A percentile compares a stretch with the other conserved stretches of the same genome.
Conservation (phyloP, 2,797 vertebrate species). For the Iguana delicatissima region DNA sequence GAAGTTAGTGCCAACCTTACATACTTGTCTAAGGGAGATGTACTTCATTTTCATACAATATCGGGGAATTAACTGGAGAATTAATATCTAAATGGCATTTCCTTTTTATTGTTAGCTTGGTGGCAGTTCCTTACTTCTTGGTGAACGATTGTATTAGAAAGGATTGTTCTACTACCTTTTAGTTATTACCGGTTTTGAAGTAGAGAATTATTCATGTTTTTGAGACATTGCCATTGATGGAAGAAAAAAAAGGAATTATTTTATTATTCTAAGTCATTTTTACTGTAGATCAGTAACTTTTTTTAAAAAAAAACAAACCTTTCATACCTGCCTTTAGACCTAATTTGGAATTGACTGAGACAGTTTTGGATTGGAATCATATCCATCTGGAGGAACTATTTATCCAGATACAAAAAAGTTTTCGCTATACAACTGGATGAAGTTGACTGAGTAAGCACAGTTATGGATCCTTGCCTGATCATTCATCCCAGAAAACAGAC, state of each 20-base stretch:
- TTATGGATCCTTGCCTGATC: conserved; percentile 55
- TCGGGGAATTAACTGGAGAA: not conserved
- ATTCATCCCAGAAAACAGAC: conserved; percentile 48
- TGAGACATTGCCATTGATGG: not conserved
- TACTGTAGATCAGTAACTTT: not conserved
- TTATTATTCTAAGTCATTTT: conserved; percentile 26
- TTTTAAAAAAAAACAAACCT: conserved; percentile 25
- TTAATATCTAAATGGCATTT: not conserved
- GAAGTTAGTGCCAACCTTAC: conserved; percentile 28
- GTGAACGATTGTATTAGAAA: not conserved
- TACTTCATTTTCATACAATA: conserved; percentile 4
- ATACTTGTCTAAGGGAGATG: conserved; percentile 12
- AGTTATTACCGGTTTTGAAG: not conserved
- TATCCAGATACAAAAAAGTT: conserved; percentile 45
- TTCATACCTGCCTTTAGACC: conserved; percentile 5
- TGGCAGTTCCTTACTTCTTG: not conserved
- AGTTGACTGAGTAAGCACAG: conserved; percentile 56
- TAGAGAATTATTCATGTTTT: not conserved
- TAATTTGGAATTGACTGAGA: conserved; percentile 53
- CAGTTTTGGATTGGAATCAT: conserved; percentile 66
- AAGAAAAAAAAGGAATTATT: not conserved
- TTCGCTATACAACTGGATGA: conserved; percentile 62
- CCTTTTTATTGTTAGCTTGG: conserved; percentile 8
- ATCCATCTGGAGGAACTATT: conserved; percentile 48
- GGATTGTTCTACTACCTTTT: not conserved